These are phyloP conservation scores for Drosophila oshimai DNA, from an alignment of 1,140 invertebrate genomes.

Conservation along the genomic window DNA sequence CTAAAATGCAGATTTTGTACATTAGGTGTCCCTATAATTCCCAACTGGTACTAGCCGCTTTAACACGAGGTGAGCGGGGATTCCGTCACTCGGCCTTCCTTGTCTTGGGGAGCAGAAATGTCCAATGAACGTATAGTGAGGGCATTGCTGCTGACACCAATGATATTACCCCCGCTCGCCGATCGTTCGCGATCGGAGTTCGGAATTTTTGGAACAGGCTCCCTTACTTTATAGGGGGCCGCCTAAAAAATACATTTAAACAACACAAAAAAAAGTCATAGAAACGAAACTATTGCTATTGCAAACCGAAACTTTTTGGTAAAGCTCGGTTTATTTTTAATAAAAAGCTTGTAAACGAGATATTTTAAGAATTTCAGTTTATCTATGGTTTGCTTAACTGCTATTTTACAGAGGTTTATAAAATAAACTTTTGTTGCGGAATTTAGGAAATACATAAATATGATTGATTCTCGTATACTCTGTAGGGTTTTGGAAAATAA, in stretches of 20 bases:
- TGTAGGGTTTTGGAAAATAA: background rate
- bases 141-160: slow-evolving; percentile 77
- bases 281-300: too few relatives aligned
- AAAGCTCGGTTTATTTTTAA: too few relatives aligned
- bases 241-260: slow-evolving; percentile 39
- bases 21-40: slow-evolving; percentile 35
- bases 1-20: background rate
- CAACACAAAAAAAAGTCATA: background rate
- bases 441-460: too few relatives aligned
- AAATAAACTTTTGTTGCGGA: background rate
- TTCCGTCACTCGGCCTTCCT: slow-evolving; percentile 51
- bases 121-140: slow-evolving; percentile 76
- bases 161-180: slow-evolving; percentile 62
- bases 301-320: too few relatives aligned
- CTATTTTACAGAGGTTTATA: background rate
- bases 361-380: too few relatives aligned
- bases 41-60: slow-evolving; percentile 31
- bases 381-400: too few relatives aligned
- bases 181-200: slow-evolving; percentile 24
- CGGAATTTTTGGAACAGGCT: slow-evolving; percentile 70
- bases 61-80: background rate
- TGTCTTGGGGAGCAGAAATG: slow-evolving; percentile 79
- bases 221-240: slow-evolving; percentile 74
- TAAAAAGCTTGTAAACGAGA: too few relatives aligned
- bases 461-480: background rate